Base-by-base conservation (phyloP, 2,888 invertebrate species). In the Chymomyza amoena region DNA sequence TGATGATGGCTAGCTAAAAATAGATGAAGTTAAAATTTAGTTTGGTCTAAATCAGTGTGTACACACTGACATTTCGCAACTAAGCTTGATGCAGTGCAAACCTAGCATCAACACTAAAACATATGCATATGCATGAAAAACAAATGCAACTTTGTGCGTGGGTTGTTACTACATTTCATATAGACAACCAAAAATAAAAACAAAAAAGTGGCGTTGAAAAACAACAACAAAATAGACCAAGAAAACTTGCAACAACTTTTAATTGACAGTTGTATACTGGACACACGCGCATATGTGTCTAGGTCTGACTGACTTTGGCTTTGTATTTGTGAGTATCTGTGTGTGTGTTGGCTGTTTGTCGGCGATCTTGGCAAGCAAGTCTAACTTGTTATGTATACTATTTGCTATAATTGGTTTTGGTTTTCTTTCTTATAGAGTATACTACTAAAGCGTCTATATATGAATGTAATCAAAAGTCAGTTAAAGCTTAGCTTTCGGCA, bases 251-350 rank as follows among this genome's bases (percentile, higher is more conserved):
- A n/a, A 50, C 61, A 59, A 72, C 64, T 66, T 67, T 78, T 71
- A 72, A 85, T 77, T 83, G 85, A 70, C 71, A 77, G 59, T 7
- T 67, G 63, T 64, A 32, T 39, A 20, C 25, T 52, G 52, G 64
- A 61, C 69, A 54, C 18, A 77, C 69, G 69, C 69, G 69, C 69
- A 68, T 69, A 63, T 66, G 45, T 72, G 39, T 65, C 25, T 57
- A 15, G 54, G 54, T 25, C 20, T 57, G 13, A n/a, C 28, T 0
- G 6, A n/a, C n/a, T n/a, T 4, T 32, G 7, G 32, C 32, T 32
- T 32, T 32, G 32, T 9, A 32, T 32, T 9, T 32, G 32, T 32
- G 6, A 32, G 50, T 20, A 32, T 63, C 13, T 61, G 32, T 18
- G 25, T 52, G 20, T 45, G 32, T 57, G 7, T 39, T 32, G 50